Percentiles rank a stretch among this genome's conserved stretches.
Evolutionary conservation across 2,113 vertebrate genomes (phyloP).

Genomic region (Vidua macroura): DNA sequence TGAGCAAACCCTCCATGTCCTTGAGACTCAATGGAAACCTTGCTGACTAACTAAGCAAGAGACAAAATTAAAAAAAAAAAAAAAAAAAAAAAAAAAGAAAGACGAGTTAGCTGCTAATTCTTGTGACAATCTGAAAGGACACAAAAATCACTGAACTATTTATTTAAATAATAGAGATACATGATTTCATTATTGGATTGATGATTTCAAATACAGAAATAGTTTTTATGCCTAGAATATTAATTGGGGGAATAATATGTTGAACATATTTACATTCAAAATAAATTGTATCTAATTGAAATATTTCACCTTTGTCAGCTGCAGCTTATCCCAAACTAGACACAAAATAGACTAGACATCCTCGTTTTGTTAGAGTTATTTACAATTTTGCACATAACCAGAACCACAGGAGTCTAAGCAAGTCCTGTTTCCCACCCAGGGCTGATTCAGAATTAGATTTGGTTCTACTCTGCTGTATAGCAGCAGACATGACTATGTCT

Average conservation of each 20-base stretch:
- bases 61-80: accelerated
- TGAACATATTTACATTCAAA: not conserved
- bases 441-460: not conserved
- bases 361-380: not conserved
- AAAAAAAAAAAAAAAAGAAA: not conserved
- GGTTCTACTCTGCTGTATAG: not conserved
- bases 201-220: not conserved
- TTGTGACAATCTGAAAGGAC: not conserved
- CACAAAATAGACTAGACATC: not conserved
- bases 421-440: not conserved
- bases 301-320: not conserved
- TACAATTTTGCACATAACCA: not conserved
- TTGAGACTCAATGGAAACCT: not conserved
- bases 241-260: not conserved
- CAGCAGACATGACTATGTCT: not conserved
- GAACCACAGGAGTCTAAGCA: accelerated
- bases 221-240: not conserved
- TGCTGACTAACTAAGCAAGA: not conserved
- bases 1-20: not conserved
- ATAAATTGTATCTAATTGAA: not conserved
- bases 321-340: not conserved
- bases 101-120: not conserved
- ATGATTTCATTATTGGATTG: not conserved
- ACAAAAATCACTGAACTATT: not conserved
- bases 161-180: not conserved